Base-by-base conservation (phyloP, 1,140 invertebrate genomes). In the Aphelinus certus region DNA sequence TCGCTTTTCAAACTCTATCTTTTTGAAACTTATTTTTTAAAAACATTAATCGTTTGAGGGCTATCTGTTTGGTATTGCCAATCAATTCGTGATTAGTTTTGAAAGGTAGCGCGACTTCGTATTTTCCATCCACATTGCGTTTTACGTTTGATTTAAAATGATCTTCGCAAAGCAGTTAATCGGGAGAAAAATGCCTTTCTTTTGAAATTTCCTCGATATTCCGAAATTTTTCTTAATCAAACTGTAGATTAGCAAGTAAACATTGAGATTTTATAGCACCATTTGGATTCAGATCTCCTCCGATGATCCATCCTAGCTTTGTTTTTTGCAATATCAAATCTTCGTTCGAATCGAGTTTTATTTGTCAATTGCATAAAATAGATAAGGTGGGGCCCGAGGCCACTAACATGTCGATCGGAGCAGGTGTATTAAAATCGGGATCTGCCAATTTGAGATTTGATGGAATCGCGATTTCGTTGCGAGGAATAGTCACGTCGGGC, bases 1-100 rank as follows among this genome's bases (percentile, higher is more conserved):
- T 77, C 55, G 6, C 62, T 1, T 70, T 80, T 79, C 47, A 86
- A 77, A 6, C 67, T 45, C 3, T 74, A 61, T 60, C 82, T 65
- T 58, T 56, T 7, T 66, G 43, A 63, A 80, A 75, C 75, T 68
- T 62, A 61, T 57, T 68, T 77, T 80, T 75, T 2, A 71, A 42
- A 1, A 26, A 45, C 2, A 26, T 10, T 4, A 67, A 47, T 42
- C 57, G 61, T 66, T 53, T 58, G 0, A 60, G 2, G 3, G 75
- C 63, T 0, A 45, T 42, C 42, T 7, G 1, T 0, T 55, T 53
- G 0, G 75, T 68, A 3, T 67, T 49, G 6, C 70, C 64, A 53
- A 56, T 9, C 7, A 3, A 1, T 9, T 51, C 1, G 26, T 6
- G 3, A 1, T 45, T 57, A 1, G 49, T n/a, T 43, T 49, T 51